These are phyloP conservation scores for Garra rufa DNA, from an alignment of 2,113 vertebrate genomes.

Conservation along the genomic window DNA sequence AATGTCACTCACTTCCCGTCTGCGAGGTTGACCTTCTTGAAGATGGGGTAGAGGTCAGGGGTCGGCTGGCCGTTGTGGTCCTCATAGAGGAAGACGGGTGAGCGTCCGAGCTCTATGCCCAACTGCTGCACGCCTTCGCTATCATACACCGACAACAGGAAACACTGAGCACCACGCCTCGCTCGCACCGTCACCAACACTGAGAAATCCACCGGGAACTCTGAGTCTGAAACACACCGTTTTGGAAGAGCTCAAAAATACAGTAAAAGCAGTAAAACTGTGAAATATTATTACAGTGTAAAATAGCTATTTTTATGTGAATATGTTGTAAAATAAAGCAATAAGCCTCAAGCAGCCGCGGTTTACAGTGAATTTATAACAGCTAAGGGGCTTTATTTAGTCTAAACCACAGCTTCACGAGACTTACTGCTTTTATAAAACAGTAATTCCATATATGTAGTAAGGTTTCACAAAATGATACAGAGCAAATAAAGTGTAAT, in stretches of 20 bases:
- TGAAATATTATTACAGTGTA: rapidly evolving
- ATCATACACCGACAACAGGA: constrained; percentile 94
- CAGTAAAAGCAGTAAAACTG: background rate
- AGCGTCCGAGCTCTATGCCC: constrained; percentile 91
- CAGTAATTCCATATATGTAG: too few relatives aligned
- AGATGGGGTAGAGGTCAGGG: constrained; percentile 94
- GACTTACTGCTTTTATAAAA: too few relatives aligned
- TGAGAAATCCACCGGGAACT: constrained; percentile 92
- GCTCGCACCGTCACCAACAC: constrained; percentile 92
- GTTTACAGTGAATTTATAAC: too few relatives aligned
- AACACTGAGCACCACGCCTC: constrained; percentile 89
- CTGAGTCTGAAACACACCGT: constrained; percentile 60
- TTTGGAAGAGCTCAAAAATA: background rate
- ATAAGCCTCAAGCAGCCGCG: too few relatives aligned
- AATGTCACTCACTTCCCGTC: constrained; percentile 88
- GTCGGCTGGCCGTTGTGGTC: constrained; percentile 89
- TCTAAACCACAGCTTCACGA: too few relatives aligned
- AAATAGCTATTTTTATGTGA: background rate
- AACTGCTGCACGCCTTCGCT: constrained; percentile 92
- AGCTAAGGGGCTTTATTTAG: too few relatives aligned
- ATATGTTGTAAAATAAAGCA: too few relatives aligned
- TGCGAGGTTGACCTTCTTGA: constrained; percentile 91
- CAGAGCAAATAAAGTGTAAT: too few relatives aligned
- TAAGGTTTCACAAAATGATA: too few relatives aligned
- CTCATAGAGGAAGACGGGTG: constrained; percentile 96